A percentile compares a stretch with the other conserved stretches of the same genome.
Evolutionary conservation across 2,113 vertebrate genomes (phyloP).

Genomic region (Clarias gariepinus): DNA sequence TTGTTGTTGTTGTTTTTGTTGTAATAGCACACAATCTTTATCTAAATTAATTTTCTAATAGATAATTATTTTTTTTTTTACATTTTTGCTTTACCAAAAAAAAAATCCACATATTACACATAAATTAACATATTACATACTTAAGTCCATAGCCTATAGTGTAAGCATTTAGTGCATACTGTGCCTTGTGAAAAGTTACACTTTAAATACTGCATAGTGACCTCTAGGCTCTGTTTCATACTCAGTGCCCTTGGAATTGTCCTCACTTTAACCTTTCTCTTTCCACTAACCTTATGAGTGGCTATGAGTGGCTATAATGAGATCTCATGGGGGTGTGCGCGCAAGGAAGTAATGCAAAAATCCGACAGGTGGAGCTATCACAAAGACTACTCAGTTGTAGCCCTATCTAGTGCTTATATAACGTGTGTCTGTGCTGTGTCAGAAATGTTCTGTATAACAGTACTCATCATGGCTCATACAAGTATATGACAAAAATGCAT

Average conservation of each 20-base stretch:
- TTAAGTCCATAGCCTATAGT: not conserved
- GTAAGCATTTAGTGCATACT: not conserved
- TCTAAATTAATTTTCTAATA: not conserved
- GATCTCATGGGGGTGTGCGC: not conserved
- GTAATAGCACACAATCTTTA: not conserved
- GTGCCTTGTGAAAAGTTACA: not conserved
- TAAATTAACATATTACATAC: not conserved
- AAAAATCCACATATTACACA: too few relatives aligned
- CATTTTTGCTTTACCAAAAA: not conserved
- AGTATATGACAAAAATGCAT: not conserved
- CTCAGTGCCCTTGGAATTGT: not conserved
- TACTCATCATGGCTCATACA: not conserved
- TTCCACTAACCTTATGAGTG: not conserved
- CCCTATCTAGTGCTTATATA: not conserved
- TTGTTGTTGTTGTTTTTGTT: too few relatives aligned
- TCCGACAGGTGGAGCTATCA: not conserved
- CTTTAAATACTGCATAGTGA: not conserved
- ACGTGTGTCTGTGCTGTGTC: not conserved
- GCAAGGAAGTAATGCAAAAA: not conserved
- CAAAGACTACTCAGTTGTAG: not conserved
- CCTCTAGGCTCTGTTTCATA: not conserved
- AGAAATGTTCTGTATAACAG: not conserved
- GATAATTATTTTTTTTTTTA: not conserved
- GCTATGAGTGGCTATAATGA: not conserved
- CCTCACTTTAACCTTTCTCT: not conserved